Percentiles rank a stretch among this genome's conserved stretches.
Conservation (phyloP, 2,888 invertebrate species). For the Drosophila fungiperda region DNA sequence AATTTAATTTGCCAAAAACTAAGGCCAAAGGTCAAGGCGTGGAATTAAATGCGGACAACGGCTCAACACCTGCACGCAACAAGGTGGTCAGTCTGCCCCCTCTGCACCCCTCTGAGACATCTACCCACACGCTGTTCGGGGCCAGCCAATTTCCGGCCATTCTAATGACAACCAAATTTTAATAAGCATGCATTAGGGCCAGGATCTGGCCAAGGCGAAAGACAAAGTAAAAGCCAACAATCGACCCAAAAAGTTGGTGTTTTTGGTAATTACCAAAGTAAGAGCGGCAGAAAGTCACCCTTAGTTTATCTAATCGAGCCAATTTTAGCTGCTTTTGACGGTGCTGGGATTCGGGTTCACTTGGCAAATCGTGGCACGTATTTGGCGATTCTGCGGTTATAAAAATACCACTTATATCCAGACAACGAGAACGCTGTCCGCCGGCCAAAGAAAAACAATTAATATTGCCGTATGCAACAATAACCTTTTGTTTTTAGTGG, state of each 20-base stretch:
- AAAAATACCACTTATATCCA: conserved; percentile 74
- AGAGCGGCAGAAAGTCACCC: conserved; percentile 43
- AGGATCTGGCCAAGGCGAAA: conserved; percentile 5
- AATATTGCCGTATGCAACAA: conserved; percentile 76
- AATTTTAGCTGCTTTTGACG: conserved; percentile 18
- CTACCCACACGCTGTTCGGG: neutral
- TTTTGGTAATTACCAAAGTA: conserved; percentile 54
- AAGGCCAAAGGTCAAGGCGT: conserved; percentile 24
- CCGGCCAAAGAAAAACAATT: conserved; percentile 69
- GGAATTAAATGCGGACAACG: conserved; percentile 49
- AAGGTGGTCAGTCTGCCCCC: conserved; percentile 6
- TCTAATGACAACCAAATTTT: conserved; percentile 71
- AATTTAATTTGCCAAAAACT: conserved; percentile 62
- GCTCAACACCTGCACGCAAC: conserved; percentile 66
- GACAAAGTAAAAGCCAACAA: conserved; percentile 25
- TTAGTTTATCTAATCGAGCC: conserved; percentile 65
- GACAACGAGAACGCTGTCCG: conserved; percentile 24
- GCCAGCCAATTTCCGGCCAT: conserved; percentile 53
- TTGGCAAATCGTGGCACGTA: conserved; percentile 56
- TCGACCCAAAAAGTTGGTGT: conserved; percentile 46
- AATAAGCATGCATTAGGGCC: conserved; percentile 70
- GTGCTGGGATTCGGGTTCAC: conserved; percentile 1
- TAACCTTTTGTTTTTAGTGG: conserved; percentile 75
- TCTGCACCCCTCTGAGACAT: neutral
- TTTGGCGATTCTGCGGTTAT: conserved; percentile 55